A percentile compares a stretch with the other conserved stretches of the same genome.
Conservation (phyloP, 2,888 invertebrate genomes). For the Cephus sareptanus region DNA sequence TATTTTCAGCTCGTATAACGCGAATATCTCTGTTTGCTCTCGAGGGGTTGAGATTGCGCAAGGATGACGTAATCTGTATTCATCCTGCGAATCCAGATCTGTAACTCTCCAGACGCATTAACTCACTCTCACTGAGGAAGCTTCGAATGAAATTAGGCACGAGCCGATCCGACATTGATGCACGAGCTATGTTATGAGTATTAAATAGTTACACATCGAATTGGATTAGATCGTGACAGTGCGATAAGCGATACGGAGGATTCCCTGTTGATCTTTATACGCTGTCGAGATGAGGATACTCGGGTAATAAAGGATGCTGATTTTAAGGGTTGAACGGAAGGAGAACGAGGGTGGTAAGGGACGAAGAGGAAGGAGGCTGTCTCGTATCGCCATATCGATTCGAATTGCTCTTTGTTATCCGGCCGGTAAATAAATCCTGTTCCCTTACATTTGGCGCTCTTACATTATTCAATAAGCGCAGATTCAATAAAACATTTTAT, state of each 20-base stretch:
- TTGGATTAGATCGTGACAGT: background rate
- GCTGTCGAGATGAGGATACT: background rate
- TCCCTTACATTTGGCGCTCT: constrained; percentile 20
- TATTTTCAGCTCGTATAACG: background rate
- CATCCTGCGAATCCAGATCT: constrained; percentile 19
- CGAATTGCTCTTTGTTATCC: constrained; percentile 40
- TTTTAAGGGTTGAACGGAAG: constrained; percentile 9
- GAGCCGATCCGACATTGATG: constrained; percentile 8
- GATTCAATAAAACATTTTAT: constrained; percentile 16
- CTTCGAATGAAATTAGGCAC: constrained; percentile 18
- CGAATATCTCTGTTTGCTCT: constrained; percentile 10
- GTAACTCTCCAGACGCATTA: constrained; percentile 23
- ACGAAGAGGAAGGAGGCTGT: background rate
- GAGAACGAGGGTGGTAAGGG: background rate
- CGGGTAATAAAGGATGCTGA: background rate
- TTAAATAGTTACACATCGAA: background rate
- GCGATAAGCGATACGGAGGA: background rate
- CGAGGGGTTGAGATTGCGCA: constrained; percentile 16
- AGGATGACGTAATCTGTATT: constrained; percentile 23
- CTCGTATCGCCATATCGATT: constrained; percentile 34
- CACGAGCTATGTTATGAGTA: background rate
- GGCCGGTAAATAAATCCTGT: constrained; percentile 34
- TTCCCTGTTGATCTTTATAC: background rate
- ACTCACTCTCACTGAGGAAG: constrained; percentile 5
- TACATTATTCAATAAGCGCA: constrained; percentile 6